A percentile compares a stretch with the other conserved stretches of the same genome.
phyloP scores from a whole-genome alignment of 2,888 invertebrate genomes.

The Sphinx pinastri region DNA sequence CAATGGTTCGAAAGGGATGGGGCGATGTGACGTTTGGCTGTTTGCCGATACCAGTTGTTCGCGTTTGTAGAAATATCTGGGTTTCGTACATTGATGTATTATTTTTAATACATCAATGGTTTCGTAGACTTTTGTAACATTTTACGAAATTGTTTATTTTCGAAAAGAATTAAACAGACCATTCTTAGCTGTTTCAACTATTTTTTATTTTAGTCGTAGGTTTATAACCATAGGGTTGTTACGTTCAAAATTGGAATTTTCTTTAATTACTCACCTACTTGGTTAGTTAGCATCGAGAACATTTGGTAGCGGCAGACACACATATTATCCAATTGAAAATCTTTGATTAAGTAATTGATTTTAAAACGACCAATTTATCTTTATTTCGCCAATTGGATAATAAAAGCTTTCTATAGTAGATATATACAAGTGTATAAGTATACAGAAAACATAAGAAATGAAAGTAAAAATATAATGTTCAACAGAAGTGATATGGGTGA shows the following conservation, averaged over 20 bases:
- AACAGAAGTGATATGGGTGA: not conserved
- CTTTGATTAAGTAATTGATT: slow-evolving; percentile 17
- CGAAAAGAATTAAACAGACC: no score
- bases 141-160: no score
- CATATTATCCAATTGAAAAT: slow-evolving; percentile 20
- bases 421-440: not conserved
- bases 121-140: no score
- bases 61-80: not conserved
- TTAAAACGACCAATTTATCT: not conserved
- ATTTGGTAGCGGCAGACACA: not conserved
- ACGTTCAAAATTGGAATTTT: no score
- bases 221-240: no score
- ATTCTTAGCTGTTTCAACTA: no score
- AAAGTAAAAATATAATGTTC: not conserved
- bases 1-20: slow-evolving; percentile 49
- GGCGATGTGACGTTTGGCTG: slow-evolving; percentile 25
- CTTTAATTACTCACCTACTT: no score
- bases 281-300: not conserved
- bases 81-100: no score
- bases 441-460: not conserved
- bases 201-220: no score
- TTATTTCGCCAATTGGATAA: slow-evolving; percentile 15
- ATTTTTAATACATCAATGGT: no score
- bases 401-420: not conserved
- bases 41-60: slow-evolving; percentile 8